Conservation (phyloP, 2,888 invertebrate genomes). For the Tethea ocularis region DNA sequence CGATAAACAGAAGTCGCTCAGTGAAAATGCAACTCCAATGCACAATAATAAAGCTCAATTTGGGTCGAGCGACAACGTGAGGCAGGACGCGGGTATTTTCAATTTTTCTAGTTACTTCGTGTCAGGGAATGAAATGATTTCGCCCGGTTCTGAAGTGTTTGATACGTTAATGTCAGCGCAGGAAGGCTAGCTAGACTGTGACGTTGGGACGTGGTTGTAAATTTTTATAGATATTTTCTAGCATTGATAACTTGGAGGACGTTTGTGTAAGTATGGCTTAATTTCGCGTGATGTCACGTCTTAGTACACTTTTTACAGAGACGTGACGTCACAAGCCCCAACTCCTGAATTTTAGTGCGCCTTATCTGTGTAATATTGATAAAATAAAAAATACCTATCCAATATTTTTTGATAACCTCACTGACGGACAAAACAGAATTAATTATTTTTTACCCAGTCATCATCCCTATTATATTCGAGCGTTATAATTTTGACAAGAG, state of each 20-base stretch:
- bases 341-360: too few relatives aligned
- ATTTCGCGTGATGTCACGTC: background rate
- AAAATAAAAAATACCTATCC: too few relatives aligned
- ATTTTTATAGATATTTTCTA: background rate
- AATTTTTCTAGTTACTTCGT: constrained; percentile 87
- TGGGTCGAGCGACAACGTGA: constrained; percentile 72
- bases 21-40: constrained; percentile 73
- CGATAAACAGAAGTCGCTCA: constrained; percentile 63
- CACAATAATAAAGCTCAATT: constrained; percentile 72
- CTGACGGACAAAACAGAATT: too few relatives aligned
- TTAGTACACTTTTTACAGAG: too few relatives aligned
- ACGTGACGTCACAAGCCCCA: too few relatives aligned
- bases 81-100: constrained; percentile 76
- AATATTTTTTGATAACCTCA: too few relatives aligned
- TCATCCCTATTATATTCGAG: too few relatives aligned
- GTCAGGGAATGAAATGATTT: constrained; percentile 67
- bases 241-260: background rate
- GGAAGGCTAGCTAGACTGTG: constrained; percentile 69
- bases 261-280: background rate
- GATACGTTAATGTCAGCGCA: constrained; percentile 68
- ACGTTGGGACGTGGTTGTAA: constrained; percentile 71
- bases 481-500: background rate
- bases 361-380: too few relatives aligned
- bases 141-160: constrained; percentile 85
- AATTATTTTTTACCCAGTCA: too few relatives aligned